Percentiles rank a stretch among this genome's conserved stretches.
phyloP scores from a whole-genome alignment of 2,888 invertebrate species.

The Yponomeuta cagnagella region DNA sequence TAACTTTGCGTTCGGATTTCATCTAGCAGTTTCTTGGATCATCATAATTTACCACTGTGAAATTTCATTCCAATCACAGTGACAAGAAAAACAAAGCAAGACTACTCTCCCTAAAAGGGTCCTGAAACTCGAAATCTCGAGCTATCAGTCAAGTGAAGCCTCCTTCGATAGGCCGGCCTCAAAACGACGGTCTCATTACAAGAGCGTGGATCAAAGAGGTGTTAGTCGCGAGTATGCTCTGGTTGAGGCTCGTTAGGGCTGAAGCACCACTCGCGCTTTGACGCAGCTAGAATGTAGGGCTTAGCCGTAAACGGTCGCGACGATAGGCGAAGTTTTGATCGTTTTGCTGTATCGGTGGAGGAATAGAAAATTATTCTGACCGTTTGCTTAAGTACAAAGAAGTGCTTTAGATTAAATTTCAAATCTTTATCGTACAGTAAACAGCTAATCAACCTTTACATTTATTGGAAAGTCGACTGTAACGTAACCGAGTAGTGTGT shows the following conservation, averaged over 20 bases:
- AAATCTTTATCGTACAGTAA: no score
- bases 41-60: not conserved
- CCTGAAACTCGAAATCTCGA: not conserved
- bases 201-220: conserved; percentile 7
- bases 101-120: not conserved
- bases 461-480: no score
- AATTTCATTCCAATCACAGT: not conserved
- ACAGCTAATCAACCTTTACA: no score
- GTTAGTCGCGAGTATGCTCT: conserved; percentile 1
- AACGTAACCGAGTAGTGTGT: no score
- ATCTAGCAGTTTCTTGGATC: not conserved
- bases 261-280: conserved; percentile 6
- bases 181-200: conserved; percentile 5
- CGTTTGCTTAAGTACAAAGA: not conserved
- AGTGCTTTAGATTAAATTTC: no score
- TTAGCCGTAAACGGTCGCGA: not conserved
- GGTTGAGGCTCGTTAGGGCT: conserved; percentile 1
- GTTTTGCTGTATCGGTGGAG: not conserved
- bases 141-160: not conserved
- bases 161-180: not conserved
- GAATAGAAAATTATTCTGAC: not conserved
- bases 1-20: not conserved
- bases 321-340: not conserved
- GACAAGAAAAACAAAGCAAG: not conserved
- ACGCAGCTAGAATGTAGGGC: not conserved